phyloP scores from a whole-genome alignment of 2,888 invertebrate species.

The Troides aeacus region DNA sequence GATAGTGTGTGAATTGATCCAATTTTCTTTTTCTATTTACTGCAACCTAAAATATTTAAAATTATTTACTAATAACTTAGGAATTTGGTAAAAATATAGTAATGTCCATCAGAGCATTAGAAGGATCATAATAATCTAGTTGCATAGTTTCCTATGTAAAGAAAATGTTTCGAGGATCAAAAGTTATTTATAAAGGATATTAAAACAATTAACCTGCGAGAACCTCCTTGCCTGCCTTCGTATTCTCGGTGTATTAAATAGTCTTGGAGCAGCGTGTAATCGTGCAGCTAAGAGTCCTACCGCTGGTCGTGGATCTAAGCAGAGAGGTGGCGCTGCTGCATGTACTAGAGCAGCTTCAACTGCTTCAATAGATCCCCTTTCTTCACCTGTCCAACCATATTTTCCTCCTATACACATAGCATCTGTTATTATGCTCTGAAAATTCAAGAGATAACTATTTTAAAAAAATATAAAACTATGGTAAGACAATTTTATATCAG shows the following conservation, averaged over 20 bases:
- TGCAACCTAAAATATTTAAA: conserved; percentile 76
- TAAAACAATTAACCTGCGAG: conserved; percentile 80
- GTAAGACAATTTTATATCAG: too few species aligned
- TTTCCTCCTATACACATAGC: conserved; percentile 80
- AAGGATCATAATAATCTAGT: too few species aligned
- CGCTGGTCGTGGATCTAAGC: conserved; percentile 92
- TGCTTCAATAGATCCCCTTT: conserved; percentile 81
- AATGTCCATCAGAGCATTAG: too few species aligned
- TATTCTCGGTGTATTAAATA: conserved; percentile 87
- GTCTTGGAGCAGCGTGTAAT: conserved; percentile 85
- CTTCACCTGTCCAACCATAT: conserved; percentile 85
- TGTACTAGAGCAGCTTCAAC: conserved; percentile 92
- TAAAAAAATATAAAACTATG: background rate
- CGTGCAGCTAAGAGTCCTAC: conserved; percentile 88
- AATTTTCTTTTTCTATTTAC: conserved; percentile 93
- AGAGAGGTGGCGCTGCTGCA: conserved; percentile 91
- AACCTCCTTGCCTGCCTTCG: conserved; percentile 87
- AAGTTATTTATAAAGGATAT: too few species aligned
- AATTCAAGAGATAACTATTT: background rate
- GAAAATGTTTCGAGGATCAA: too few species aligned
- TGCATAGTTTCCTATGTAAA: too few species aligned
- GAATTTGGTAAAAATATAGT: too few species aligned
- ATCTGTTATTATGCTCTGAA: conserved; percentile 83
- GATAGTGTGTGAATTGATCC: conserved; percentile 89
- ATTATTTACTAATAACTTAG: background rate